These are phyloP conservation scores for Tricholaema leucomelas DNA, from an alignment of 2,113 vertebrate genomes.

Conservation along the genomic window DNA sequence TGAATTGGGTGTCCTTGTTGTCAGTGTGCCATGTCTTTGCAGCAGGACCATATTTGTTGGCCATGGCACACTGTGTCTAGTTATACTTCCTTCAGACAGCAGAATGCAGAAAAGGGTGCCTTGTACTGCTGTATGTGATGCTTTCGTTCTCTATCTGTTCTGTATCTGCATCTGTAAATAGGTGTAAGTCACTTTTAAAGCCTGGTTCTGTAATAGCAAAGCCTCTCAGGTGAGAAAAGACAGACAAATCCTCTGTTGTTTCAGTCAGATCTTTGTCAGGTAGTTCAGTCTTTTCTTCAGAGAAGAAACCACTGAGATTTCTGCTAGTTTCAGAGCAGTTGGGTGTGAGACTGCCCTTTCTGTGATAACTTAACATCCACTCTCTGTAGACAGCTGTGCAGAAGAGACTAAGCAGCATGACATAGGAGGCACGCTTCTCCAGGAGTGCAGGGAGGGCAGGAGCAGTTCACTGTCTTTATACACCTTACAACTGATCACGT, in stretches of 20 bases:
- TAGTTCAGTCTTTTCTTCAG: background rate
- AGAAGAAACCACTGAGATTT: background rate
- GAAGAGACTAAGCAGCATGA: background rate
- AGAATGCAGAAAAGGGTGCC: background rate
- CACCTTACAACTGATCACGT: background rate
- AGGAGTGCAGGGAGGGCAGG: background rate
- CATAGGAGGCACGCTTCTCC: background rate
- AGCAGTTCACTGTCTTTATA: background rate
- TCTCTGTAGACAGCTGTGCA: background rate
- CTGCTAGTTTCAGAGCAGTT: background rate
- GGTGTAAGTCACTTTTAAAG: background rate
- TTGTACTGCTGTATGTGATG: background rate
- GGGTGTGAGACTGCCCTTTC: background rate
- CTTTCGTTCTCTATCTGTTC: background rate
- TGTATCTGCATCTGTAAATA: background rate
- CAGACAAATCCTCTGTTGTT: background rate
- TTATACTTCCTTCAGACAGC: background rate
- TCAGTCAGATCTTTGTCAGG: background rate
- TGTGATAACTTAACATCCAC: background rate
- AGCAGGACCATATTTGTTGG: background rate
- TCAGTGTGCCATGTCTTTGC: background rate
- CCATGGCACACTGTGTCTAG: fast-evolving
- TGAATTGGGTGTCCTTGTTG: background rate
- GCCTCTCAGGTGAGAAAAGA: background rate
- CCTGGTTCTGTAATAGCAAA: background rate